These are phyloP conservation scores for Neodontobutis hainanensis DNA, from an alignment of 2,113 vertebrate species.

Conservation along the genomic window DNA sequence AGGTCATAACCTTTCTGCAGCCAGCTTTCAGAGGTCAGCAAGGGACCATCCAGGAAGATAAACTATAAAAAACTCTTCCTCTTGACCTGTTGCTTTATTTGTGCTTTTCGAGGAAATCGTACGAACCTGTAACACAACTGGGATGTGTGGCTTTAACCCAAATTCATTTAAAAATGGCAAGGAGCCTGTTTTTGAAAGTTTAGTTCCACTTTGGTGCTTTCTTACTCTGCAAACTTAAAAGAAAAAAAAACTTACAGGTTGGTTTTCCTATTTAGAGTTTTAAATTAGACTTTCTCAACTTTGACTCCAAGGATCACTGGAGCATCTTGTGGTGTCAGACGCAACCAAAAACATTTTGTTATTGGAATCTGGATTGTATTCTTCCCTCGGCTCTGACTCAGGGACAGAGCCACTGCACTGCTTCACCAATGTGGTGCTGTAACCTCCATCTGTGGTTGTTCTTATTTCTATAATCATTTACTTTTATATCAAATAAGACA, in stretches of 20 bases:
- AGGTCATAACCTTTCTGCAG: constrained; percentile 13
- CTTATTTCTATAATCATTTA: no score
- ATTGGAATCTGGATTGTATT: no score
- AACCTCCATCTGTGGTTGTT: no score
- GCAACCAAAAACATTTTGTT: no score
- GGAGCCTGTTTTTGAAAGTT: constrained; percentile 17
- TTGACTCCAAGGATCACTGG: neutral
- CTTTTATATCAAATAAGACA: no score
- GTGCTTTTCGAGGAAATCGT: constrained; percentile 5
- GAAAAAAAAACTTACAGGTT: neutral
- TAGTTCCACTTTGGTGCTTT: constrained; percentile 23
- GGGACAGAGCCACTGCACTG: no score
- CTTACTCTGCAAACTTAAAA: neutral
- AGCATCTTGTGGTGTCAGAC: neutral
- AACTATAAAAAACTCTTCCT: constrained; percentile 21
- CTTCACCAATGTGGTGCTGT: no score
- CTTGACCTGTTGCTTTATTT: constrained; percentile 22
- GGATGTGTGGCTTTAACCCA: constrained; percentile 10
- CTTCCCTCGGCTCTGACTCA: no score
- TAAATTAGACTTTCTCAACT: constrained; percentile 11
- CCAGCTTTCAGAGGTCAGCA: constrained; percentile 3
- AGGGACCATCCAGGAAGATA: neutral
- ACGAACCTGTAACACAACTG: constrained; percentile 3
- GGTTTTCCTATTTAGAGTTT: constrained; percentile 1
- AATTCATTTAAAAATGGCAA: constrained; percentile 1